Conservation (phyloP, 2,113 vertebrate species). For the Cathartes aura region DNA sequence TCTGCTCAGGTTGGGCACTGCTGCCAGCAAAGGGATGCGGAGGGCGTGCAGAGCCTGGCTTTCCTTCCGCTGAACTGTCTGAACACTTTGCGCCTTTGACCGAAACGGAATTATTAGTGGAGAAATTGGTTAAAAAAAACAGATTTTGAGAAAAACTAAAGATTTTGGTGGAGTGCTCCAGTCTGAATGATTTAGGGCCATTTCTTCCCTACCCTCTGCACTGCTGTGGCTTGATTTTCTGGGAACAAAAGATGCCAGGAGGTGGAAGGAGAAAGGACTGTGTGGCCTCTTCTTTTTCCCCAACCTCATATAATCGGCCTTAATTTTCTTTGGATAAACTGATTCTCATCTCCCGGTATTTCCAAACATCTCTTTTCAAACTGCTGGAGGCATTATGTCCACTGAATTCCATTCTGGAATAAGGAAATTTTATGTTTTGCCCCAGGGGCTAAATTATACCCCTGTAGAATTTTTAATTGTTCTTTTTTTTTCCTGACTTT, state of each 20-base stretch:
- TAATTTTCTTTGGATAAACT: neutral
- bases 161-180: neutral
- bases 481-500: neutral
- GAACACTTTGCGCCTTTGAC: fast-evolving
- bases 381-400: neutral
- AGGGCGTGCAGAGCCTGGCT: fast-evolving
- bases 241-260: neutral
- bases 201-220: neutral
- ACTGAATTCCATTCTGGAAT: neutral
- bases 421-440: neutral
- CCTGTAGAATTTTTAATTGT: neutral
- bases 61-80: neutral
- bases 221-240: neutral
- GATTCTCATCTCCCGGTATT: neutral
- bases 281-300: neutral
- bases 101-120: fast-evolving
- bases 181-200: neutral
- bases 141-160: neutral
- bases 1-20: neutral
- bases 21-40: neutral
- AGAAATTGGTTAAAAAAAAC: neutral
- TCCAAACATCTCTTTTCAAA: neutral
- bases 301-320: neutral
- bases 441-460: neutral
- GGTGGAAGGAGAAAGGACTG: neutral